Conservation (phyloP, 2,113 vertebrate species). For the Pyrgilauda ruficollis region DNA sequence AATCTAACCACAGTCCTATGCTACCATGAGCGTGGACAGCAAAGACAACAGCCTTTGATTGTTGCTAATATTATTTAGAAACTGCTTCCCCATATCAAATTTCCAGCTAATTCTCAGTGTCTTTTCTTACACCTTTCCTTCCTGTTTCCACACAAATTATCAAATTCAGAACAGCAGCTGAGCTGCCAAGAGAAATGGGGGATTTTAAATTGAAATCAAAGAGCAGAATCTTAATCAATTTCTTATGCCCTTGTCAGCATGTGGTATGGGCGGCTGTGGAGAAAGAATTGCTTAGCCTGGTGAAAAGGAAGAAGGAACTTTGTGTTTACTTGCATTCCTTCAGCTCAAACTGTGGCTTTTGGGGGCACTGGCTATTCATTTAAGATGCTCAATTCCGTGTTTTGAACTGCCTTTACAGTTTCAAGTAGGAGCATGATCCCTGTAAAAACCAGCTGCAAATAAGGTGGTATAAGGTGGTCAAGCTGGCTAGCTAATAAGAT, state of each 20-base stretch:
- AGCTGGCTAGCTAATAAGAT: neutral
- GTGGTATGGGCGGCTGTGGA: rapidly evolving
- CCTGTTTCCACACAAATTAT: neutral
- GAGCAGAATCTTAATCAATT: conserved; percentile 14
- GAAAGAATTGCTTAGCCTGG: neutral
- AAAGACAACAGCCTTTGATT: neutral
- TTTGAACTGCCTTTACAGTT: neutral
- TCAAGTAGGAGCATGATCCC: neutral
- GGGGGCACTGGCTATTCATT: neutral
- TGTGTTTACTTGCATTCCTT: conserved; percentile 6
- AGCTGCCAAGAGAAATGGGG: neutral
- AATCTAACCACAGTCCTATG: neutral
- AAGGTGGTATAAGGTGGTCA: neutral
- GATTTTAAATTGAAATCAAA: conserved; percentile 10
- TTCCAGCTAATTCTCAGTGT: neutral
- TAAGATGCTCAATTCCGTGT: neutral
- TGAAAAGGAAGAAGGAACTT: neutral
- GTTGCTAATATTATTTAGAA: neutral
- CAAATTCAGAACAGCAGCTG: neutral
- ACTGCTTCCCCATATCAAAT: neutral
- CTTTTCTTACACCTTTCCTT: neutral
- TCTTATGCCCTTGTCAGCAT: neutral
- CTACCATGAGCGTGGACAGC: rapidly evolving
- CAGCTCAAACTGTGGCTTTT: neutral
- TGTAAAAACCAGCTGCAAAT: neutral